Conservation (phyloP, 2,797 vertebrate genomes). For the Leptodactylus fallax region DNA sequence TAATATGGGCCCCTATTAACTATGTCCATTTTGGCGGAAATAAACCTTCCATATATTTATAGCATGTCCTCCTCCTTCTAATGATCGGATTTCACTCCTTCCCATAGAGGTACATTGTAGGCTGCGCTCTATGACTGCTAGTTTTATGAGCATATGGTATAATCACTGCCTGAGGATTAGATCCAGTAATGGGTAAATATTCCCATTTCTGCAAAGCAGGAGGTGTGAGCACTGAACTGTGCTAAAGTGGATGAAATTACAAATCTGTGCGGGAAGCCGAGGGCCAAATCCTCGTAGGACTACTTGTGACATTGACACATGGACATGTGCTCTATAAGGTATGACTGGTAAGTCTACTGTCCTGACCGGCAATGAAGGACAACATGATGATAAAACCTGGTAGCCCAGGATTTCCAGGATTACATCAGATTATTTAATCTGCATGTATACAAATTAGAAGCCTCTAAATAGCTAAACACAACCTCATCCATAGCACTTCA, state of each 20-base stretch:
- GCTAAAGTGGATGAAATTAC: constrained; percentile 36
- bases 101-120: neutral
- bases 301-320: constrained; percentile 41
- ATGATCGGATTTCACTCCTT: neutral
- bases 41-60: neutral
- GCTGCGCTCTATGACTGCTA: neutral
- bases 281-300: constrained; percentile 22
- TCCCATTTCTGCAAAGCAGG: constrained; percentile 34
- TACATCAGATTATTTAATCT: neutral
- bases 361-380: neutral
- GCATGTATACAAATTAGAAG: neutral
- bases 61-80: neutral
- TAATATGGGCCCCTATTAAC: neutral
- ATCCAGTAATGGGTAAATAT: constrained; percentile 39
- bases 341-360: neutral
- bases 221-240: constrained; percentile 32
- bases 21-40: constrained; percentile 4
- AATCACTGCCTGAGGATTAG: constrained; percentile 42
- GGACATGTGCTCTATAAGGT: neutral
- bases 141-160: constrained; percentile 17
- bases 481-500: neutral
- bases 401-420: neutral
- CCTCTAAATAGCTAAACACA: neutral
- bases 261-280: constrained; percentile 25
- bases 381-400: neutral